These are phyloP conservation scores for Pollenia amentaria DNA, from an alignment of 2,888 invertebrate species.

Conservation along the genomic window DNA sequence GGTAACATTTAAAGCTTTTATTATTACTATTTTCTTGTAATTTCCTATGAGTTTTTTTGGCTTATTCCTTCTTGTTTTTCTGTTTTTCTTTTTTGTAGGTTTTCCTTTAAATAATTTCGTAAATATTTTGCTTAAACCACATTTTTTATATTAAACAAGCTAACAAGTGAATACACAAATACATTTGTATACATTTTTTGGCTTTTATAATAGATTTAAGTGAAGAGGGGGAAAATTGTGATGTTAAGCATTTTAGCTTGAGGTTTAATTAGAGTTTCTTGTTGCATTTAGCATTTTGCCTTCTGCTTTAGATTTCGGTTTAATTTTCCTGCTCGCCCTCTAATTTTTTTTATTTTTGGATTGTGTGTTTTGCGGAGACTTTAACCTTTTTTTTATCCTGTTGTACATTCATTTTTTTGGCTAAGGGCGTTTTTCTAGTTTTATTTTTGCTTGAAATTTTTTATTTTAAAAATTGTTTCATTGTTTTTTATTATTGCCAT, in stretches of 20 bases:
- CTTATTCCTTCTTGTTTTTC: not conserved
- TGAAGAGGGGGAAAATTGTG: not conserved
- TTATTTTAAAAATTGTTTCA: constrained; percentile 9
- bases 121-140: constrained; percentile 47
- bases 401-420: not conserved
- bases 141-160: not conserved
- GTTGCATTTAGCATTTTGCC: constrained; percentile 29
- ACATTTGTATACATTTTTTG: not conserved
- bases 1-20: not conserved
- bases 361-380: constrained; percentile 46
- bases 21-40: not conserved
- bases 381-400: constrained; percentile 43
- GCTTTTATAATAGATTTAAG: not conserved
- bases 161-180: not conserved
- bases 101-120: constrained; percentile 36
- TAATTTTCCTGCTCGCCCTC: not conserved
- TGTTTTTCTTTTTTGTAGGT: constrained; percentile 6
- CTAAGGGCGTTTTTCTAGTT: not conserved
- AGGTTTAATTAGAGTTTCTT: constrained; percentile 60
- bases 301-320: constrained; percentile 8
- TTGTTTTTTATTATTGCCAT: constrained; percentile 28
- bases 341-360: not conserved
- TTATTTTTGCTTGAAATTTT: not conserved
- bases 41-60: not conserved
- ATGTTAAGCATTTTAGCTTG: constrained; percentile 18